Evolutionary conservation across 2,888 invertebrate genomes (phyloP).

Genomic region (Andrena flavipes): DNA sequence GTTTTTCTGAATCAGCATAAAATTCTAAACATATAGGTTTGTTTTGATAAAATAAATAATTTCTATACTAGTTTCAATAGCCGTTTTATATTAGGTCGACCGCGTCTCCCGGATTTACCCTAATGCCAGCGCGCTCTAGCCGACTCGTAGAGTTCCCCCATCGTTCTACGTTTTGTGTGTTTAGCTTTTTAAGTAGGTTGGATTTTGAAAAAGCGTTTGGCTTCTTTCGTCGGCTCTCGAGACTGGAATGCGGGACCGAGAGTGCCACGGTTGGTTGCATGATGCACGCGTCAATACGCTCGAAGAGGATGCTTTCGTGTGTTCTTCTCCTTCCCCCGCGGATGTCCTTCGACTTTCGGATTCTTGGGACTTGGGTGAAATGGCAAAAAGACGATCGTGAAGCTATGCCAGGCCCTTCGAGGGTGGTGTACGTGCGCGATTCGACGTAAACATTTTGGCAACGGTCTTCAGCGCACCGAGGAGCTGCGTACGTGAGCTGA

Average conservation of each 20-base stretch:
- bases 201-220: no score
- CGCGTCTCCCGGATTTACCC: no score
- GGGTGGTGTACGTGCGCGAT: constrained; percentile 42
- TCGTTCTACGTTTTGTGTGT: no score
- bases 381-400: constrained; percentile 50
- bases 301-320: constrained; percentile 40
- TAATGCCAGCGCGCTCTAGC: no score
- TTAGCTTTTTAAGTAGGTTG: no score
- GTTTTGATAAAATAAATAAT: no score
- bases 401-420: constrained; percentile 35
- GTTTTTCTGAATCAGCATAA: no score
- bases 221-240: background rate
- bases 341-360: constrained; percentile 60
- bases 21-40: no score
- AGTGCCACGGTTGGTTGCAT: constrained; percentile 33
- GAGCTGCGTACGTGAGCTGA: background rate
- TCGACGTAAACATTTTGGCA: constrained; percentile 41
- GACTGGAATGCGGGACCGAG: constrained; percentile 16
- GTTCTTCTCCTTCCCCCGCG: constrained; percentile 37
- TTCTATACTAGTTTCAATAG: no score
- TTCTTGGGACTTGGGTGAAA: constrained; percentile 60
- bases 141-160: no score
- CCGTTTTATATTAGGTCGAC: no score
- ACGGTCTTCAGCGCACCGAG: background rate
- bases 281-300: constrained; percentile 45